Base-by-base conservation (phyloP, 2,888 invertebrate species). In the Craniophora ligustri region DNA sequence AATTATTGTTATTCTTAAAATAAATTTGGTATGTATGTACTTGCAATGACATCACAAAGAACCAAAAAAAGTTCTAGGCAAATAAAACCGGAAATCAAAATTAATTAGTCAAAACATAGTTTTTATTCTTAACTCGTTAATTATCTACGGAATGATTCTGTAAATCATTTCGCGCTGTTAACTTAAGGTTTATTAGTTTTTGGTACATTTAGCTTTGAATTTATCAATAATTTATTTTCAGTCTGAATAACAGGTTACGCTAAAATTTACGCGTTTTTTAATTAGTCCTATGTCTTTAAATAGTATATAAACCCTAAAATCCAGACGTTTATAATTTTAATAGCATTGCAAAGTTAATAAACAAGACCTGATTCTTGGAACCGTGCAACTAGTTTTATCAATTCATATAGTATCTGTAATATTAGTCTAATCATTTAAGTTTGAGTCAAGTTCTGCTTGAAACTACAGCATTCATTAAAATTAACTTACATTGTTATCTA, bases 61-160 rank as follows among this genome's bases (percentile, higher is more conserved):
- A 8, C 23, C 30, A 53, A 54, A 32, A 50, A 54, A 54, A 44
- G 42, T 48, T 54, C 38, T 58, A 47, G 23, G 39, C 65, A 50
- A 69, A 59, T 64, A 54, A 45, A 68, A 6, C 28, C 26, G 50
- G 36, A 63, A 48, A 58, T 53, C 63, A 57, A 67, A 48, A 42
- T 48, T 48, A 63, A 63, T 58, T 58, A 58, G 48, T 41, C 41
- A 35, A 48, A 57, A 58, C 58, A 42, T 38, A 30, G 26, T 58
- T 63, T 67, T 60, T 46, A 66, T 21, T 45, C 28, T 11, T 28
- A 54, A 32, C 14, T 54, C 6, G 5, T 23, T 55, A 36, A 55
- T 53, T 31, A 36, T 14, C 31, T 11, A 31, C 23, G 0, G 13
- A 21, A 13, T n/a, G 15, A 14, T 55, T 39, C 21, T 28, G 14